A percentile compares a stretch with the other conserved stretches of the same genome.
Evolutionary conservation across 2,797 vertebrate genomes (phyloP).

Genomic region (Anguilla obscura): DNA sequence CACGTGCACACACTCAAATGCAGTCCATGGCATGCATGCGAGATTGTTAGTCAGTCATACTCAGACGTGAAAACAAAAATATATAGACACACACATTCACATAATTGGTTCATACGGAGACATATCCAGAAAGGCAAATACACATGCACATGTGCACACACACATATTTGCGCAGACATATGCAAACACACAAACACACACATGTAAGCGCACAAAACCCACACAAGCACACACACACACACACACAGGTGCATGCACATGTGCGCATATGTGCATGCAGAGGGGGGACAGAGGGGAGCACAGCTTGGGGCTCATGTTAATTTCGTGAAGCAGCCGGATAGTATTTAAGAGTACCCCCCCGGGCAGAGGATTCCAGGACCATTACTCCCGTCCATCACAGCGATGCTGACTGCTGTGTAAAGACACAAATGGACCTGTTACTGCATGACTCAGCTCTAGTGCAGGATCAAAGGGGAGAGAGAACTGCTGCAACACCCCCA

Average conservation of each 20-base stretch:
- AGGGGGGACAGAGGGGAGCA: neutral
- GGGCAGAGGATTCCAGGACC: neutral
- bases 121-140: neutral
- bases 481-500: neutral
- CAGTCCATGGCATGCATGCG: neutral
- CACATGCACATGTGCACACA: neutral
- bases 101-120: neutral
- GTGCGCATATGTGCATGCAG: neutral
- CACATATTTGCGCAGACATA: neutral
- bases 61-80: neutral
- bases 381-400: neutral
- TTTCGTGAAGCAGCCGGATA: neutral
- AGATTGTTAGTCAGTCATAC: neutral
- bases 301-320: neutral
- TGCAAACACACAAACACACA: neutral
- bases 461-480: neutral
- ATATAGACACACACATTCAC: neutral
- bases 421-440: neutral
- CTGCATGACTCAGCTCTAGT: neutral
- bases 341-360: neutral
- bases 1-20: neutral
- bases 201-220: neutral
- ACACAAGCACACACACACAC: neutral
- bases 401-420: neutral
- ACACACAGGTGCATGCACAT: neutral